Evolutionary conservation across 2,888 invertebrate genomes (phyloP), one percentile per base, ranked within the genome.

Genomic region (Amorpha juglandis): DNA sequence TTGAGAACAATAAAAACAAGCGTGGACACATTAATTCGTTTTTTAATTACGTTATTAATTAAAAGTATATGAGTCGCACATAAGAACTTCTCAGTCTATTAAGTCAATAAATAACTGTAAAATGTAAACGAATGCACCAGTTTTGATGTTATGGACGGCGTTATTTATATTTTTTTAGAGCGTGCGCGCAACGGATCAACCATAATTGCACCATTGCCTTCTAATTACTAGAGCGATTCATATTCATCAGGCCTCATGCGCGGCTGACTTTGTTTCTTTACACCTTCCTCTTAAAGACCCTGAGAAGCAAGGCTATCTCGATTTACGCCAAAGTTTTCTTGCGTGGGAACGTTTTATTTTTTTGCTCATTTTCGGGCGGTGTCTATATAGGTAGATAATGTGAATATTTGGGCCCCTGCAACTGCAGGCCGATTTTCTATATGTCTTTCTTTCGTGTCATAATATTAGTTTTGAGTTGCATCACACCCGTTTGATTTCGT

Each of bases 161-260:
- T 14, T 14, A 38, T 19, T 38, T 38, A 58, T 16, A 48, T 6
- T 38, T n/a, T n/a, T n/a, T 38, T 38, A 16, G 19, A 42, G 38
- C 42, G 38, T 38, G 42, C 12, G 42, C 58, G 38, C 58, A 58
- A 74, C 77, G 77, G 75, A 80, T 80, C 76, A 74, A 65, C 69
- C 63, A 66, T 82, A 83, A 87, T 87, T 85, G 79, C 83, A 81
- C 74, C 78, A 81, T 77, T 42, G 58, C 58, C 76, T 77, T 82
- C 73, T 84, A 86, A 87, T 86, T 83, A 78, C 73, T 76, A 64
- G 70, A 76, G 78, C 79, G 76, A 78, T 78, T 83, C 58, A 58
- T 42, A 58, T 58, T 72, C 73, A 82, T 79, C 77, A 78, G 75
- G 75, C 75, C 76, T 74, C 78, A 79, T 76, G 79, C 76, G 67